Base-by-base conservation (phyloP, 2,888 invertebrate species). In the Ichneumon xanthorius region DNA sequence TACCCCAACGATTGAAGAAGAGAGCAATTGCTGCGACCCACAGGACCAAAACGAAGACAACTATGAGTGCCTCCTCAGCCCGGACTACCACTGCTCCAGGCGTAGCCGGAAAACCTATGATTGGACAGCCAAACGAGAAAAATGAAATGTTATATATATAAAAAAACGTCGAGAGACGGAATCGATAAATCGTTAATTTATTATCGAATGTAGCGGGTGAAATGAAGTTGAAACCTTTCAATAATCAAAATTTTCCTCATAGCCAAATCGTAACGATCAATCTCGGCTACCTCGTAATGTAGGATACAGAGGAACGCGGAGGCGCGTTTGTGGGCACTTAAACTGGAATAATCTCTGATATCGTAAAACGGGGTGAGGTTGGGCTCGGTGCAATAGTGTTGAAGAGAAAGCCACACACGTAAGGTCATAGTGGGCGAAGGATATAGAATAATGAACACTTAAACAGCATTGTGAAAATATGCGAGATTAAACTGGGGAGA, bases 1-100 rank as follows among this genome's bases (percentile, higher is more conserved):
- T 98, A 92, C 98, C 98, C 98, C 98, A 98, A 88, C 98, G 97
- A 95, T 98, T 98, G 95, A 98, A 97, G 95, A 98, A 98, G 70
- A 98, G 95, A 1, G 97, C 97, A 75, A 98, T 98, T 82, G 98
- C 98, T 0, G 97, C 97, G 75, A 97, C 96, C 98, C 98, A 98
- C 6, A 98, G 95, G 45, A 97, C 95, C 14, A 98, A 95, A 6
- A 98, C 98, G 86, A 98, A 95, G 48, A 97, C 96, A 80, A 98
- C 98, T 90, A 98, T 97, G 73, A 98, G 95, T 22, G 97, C 96
- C 92, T 98, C 98, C 93, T 98, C 98, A 75, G 97, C 97, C 88
- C 97, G 96, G 65, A 98, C 97, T 82, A 97, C 96, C 76, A 97
- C 96, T 88, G 96, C 96, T 37, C 92, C 92, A 26, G 92, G 80